These are phyloP conservation scores for Ellobium chinense DNA, from an alignment of 2,888 invertebrate species.

Conservation along the genomic window DNA sequence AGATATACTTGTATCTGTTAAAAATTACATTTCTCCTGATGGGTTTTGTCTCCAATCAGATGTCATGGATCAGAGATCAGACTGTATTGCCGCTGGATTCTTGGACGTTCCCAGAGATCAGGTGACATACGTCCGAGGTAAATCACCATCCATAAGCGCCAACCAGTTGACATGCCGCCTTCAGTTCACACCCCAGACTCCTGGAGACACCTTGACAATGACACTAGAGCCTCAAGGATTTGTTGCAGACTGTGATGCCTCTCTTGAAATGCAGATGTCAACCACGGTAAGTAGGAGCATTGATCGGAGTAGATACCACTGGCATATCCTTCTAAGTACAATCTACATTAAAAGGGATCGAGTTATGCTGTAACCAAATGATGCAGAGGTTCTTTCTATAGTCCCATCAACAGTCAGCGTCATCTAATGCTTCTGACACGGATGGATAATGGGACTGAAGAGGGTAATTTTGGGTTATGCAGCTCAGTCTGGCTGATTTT, in stretches of 20 bases:
- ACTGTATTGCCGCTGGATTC: conserved; percentile 14
- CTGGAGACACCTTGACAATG: conserved; percentile 24
- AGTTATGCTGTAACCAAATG: too few species aligned
- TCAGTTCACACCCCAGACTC: conserved; percentile 16
- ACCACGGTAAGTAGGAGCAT: too few species aligned
- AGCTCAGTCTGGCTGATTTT: too few species aligned
- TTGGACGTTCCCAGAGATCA: conserved; percentile 37
- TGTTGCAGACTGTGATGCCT: conserved; percentile 28
- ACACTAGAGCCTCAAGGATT: neutral
- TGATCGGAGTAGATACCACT: too few species aligned
- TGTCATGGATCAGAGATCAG: conserved; percentile 26
- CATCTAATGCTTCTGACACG: too few species aligned
- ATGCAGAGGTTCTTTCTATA: too few species aligned
- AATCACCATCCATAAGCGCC: neutral
- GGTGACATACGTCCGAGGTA: neutral
- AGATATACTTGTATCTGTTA: neutral
- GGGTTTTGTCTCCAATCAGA: conserved; percentile 16
- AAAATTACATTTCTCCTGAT: neutral
- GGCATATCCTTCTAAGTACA: too few species aligned
- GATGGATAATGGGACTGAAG: too few species aligned
- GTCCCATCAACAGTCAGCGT: too few species aligned
- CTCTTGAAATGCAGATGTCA: conserved; percentile 22
- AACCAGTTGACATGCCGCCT: neutral
- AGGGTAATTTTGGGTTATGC: too few species aligned
- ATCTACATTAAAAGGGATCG: too few species aligned